Evolutionary conservation across 1,140 invertebrate species (phyloP).

Genomic region (Heliconius eleuchia): DNA sequence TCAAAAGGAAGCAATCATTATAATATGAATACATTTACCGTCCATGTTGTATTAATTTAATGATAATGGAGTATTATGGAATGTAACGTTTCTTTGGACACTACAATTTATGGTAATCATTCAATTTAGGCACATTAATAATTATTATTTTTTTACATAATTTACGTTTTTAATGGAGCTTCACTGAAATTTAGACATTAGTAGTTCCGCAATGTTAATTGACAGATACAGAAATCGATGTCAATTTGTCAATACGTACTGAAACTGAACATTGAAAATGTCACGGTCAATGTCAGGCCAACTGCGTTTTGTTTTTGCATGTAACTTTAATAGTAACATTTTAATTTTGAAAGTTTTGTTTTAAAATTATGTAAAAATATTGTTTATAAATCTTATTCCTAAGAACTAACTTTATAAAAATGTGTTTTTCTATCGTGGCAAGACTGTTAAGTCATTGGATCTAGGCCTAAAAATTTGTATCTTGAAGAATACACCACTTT

Average conservation of each 20-base stretch:
- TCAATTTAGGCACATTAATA: background rate
- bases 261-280: background rate
- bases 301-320: slow-evolving; percentile 19
- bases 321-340: background rate
- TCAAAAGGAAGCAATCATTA: slow-evolving; percentile 22
- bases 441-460: too few species aligned
- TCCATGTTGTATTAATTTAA: slow-evolving; percentile 41
- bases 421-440: too few species aligned
- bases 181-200: slow-evolving; percentile 22
- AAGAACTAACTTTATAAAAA: too few species aligned
- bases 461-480: too few species aligned
- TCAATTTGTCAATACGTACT: slow-evolving; percentile 24
- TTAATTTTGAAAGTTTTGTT: background rate
- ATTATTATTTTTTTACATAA: slow-evolving; percentile 22
- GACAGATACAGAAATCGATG: slow-evolving; percentile 30
- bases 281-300: slow-evolving; percentile 30
- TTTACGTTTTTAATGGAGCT: slow-evolving; percentile 14
- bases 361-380: background rate
- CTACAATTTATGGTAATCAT: background rate
- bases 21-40: slow-evolving; percentile 39
- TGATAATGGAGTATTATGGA: slow-evolving; percentile 1
- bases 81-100: background rate
- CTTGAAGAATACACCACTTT: too few species aligned
- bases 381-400: too few species aligned
- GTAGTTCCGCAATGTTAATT: slow-evolving; percentile 19